phyloP scores from a whole-genome alignment of 2,113 vertebrate genomes.

The Spheniscus mendiculus region DNA sequence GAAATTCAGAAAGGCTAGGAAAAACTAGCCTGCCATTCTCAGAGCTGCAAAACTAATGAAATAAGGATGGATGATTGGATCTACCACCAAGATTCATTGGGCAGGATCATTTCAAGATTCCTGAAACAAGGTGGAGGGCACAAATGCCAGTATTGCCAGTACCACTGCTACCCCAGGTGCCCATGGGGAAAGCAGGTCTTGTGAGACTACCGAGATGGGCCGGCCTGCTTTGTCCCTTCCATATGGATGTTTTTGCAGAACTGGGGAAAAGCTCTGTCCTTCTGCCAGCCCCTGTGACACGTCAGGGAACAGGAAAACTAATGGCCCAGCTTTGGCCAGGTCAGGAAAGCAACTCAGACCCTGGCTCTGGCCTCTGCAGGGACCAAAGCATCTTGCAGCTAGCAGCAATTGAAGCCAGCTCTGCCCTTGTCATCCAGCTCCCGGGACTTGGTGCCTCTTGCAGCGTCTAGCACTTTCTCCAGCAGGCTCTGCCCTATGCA shows the following conservation, averaged over 20 bases:
- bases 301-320: neutral
- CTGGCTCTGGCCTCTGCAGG: neutral
- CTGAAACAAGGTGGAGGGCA: neutral
- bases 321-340: neutral
- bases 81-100: neutral
- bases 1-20: conserved; percentile 45
- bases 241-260: neutral
- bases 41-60: conserved; percentile 38
- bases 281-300: neutral
- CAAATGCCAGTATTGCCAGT: neutral
- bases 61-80: neutral
- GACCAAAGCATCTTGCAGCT: neutral
- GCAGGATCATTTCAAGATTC: neutral
- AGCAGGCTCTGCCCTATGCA: neutral
- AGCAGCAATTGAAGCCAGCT: neutral
- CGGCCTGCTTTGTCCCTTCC: neutral
- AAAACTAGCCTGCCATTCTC: conserved; percentile 28
- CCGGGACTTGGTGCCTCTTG: neutral
- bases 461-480: neutral
- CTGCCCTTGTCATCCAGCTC: neutral
- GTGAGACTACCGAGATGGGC: neutral
- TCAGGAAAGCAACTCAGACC: neutral
- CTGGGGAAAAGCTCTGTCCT: neutral
- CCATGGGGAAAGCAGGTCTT: neutral
- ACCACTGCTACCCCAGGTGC: neutral